phyloP scores from a whole-genome alignment of 2,888 invertebrate species.

The Lacanobia wlatinum region DNA sequence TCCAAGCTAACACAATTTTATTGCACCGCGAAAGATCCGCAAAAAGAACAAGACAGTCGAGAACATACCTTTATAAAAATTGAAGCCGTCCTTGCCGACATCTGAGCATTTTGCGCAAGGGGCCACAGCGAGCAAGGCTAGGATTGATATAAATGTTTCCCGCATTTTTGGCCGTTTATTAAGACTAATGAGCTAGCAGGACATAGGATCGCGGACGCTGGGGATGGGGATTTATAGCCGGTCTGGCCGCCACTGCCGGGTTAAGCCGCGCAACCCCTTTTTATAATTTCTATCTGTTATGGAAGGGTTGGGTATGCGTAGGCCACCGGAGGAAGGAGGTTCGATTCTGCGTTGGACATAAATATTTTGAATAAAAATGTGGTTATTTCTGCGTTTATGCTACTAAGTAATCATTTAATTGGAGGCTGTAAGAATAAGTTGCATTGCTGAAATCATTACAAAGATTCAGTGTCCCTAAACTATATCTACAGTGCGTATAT shows the following conservation, averaged over 20 bases:
- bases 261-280: conserved; percentile 68
- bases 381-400: not conserved
- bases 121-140: conserved; percentile 76
- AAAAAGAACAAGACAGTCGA: conserved; percentile 42
- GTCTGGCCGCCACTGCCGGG: conserved; percentile 66
- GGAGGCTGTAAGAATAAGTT: not conserved
- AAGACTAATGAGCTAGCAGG: conserved; percentile 74
- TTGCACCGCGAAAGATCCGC: conserved; percentile 8
- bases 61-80: conserved; percentile 85
- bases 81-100: conserved; percentile 84
- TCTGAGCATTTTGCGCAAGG: conserved; percentile 75
- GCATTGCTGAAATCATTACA: not conserved
- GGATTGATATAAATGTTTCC: conserved; percentile 82
- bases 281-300: conserved; percentile 76
- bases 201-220: conserved; percentile 64
- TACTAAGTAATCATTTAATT: not conserved
- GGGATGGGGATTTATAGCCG: conserved; percentile 64
- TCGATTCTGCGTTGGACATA: conserved; percentile 56
- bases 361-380: not conserved
- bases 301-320: conserved; percentile 43
- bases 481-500: too few relatives aligned
- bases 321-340: conserved; percentile 41
- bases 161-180: conserved; percentile 79
- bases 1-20: conserved; percentile 1
- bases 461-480: not conserved